Evolutionary conservation across 2,888 invertebrate genomes (phyloP).

Genomic region (Busseola fusca): DNA sequence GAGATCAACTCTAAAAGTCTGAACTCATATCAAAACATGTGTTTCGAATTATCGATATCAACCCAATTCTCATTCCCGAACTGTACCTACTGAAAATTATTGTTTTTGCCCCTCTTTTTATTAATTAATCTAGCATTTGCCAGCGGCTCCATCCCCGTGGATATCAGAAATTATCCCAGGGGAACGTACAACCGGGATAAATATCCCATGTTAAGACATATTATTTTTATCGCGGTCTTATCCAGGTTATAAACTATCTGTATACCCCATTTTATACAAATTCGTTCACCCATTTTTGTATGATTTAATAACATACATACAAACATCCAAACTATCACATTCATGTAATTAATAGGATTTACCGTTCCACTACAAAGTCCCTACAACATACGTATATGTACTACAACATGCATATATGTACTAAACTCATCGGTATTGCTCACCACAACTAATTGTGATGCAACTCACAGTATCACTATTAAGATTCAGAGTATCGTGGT

Average conservation of each 20-base stretch:
- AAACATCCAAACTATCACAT: neutral
- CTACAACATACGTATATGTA: too few relatives aligned
- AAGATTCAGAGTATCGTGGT: constrained; percentile 5
- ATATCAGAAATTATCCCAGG: neutral
- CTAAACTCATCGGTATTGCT: neutral
- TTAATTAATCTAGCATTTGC: neutral
- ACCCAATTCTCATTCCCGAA: neutral
- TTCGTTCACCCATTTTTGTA: neutral
- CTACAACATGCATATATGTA: neutral
- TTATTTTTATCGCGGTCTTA: neutral
- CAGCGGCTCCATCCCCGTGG: neutral
- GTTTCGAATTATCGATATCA: neutral
- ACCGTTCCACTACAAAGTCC: neutral
- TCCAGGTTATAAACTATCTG: neutral
- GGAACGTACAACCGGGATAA: neutral
- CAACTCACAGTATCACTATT: constrained; percentile 26
- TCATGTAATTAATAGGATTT: neutral
- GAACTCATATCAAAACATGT: neutral
- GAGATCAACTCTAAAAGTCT: neutral
- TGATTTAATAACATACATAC: neutral
- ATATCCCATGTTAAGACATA: neutral
- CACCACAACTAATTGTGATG: constrained; percentile 18
- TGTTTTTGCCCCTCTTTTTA: neutral
- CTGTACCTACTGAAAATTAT: neutral
- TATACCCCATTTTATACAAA: neutral